Percentiles rank a stretch among this genome's conserved stretches.
phyloP scores from a whole-genome alignment of 1,140 invertebrate species.

The Aphaenogaster floridana region DNA sequence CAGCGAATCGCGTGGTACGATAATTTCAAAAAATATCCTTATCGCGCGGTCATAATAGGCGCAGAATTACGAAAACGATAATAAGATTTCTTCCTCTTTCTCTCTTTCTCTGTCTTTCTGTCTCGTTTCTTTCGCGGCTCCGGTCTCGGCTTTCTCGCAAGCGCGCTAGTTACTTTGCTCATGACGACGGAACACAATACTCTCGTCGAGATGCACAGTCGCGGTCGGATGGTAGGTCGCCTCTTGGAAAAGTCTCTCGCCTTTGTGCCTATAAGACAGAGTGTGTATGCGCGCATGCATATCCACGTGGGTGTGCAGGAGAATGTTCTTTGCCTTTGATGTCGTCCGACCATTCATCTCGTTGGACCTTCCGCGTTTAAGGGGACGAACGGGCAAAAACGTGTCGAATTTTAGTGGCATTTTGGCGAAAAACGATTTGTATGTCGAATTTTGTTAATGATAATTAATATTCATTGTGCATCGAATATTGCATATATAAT shows the following conservation, averaged over 20 bases:
- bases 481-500: neutral
- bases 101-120: neutral
- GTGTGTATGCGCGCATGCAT: neutral
- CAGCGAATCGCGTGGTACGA: neutral
- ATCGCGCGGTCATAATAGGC: neutral
- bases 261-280: conserved; percentile 34
- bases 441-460: conserved; percentile 9
- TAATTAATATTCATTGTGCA: neutral
- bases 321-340: conserved; percentile 34
- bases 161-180: conserved; percentile 17
- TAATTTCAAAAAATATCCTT: neutral
- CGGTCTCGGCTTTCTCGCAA: neutral
- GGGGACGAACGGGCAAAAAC: neutral
- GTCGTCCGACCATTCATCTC: conserved; percentile 40
- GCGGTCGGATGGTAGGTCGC: conserved; percentile 7
- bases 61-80: neutral
- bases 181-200: conserved; percentile 18
- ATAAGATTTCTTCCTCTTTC: neutral
- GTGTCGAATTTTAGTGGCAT: neutral
- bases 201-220: conserved; percentile 20
- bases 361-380: conserved; percentile 42
- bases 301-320: neutral
- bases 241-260: conserved; percentile 50
- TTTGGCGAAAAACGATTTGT: neutral
- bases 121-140: neutral